Conservation (phyloP, 2,113 vertebrate genomes). For the Elaphurus davidianus region DNA sequence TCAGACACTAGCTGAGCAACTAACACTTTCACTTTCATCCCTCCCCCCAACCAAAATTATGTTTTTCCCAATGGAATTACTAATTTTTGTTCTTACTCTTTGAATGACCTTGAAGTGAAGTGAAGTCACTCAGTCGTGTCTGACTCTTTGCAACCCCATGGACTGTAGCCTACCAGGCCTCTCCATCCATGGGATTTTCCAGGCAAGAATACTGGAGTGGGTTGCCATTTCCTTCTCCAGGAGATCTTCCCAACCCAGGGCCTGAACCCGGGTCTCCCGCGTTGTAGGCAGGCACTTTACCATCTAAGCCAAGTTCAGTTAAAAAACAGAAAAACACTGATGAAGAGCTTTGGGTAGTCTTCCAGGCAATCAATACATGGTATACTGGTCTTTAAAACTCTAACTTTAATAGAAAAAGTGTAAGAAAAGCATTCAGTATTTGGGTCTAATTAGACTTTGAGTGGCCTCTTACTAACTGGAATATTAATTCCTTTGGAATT, state of each 20-base stretch:
- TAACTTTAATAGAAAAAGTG: neutral
- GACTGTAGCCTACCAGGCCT: too few relatives aligned
- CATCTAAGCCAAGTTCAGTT: neutral
- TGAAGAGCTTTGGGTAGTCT: neutral
- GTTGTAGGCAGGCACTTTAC: too few relatives aligned
- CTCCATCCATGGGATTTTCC: too few relatives aligned
- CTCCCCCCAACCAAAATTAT: neutral
- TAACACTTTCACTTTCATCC: neutral
- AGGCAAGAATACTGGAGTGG: too few relatives aligned
- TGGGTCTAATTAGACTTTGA: neutral
- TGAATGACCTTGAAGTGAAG: neutral
- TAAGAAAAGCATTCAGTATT: neutral
- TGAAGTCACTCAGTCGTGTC: too few relatives aligned
- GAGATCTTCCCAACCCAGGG: too few relatives aligned
- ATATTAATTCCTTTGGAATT: neutral
- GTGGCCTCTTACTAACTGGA: neutral
- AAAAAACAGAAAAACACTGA: neutral
- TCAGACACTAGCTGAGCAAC: neutral
- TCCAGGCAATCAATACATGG: neutral
- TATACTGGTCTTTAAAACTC: neutral
- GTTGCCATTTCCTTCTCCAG: too few relatives aligned
- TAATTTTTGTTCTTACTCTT: neutral
- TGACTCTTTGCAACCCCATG: too few relatives aligned
- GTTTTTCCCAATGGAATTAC: neutral
- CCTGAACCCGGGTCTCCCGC: too few relatives aligned